These are phyloP conservation scores for Musca domestica DNA, from an alignment of 1,140 invertebrate species.

Conservation along the genomic window DNA sequence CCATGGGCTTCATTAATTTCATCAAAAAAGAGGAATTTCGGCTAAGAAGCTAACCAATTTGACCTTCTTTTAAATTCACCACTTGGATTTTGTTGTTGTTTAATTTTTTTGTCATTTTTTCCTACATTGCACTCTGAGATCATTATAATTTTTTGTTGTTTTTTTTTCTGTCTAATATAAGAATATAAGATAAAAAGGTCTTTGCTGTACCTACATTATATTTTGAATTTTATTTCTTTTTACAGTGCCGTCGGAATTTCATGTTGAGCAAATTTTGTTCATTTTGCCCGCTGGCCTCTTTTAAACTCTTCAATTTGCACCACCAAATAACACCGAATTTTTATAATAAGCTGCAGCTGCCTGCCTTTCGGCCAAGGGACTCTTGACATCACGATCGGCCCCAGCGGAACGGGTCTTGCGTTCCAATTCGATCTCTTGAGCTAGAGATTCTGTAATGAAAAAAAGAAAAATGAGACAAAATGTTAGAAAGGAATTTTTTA, in stretches of 20 bases:
- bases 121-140: constrained; percentile 52
- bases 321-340: constrained; percentile 80
- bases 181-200: too few species aligned
- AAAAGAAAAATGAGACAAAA: constrained; percentile 27
- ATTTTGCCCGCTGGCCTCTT: not conserved
- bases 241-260: too few species aligned
- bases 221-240: not conserved
- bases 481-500: not conserved
- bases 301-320: constrained; percentile 67
- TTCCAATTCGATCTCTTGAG: constrained; percentile 81
- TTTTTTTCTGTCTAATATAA: constrained; percentile 2
- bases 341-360: constrained; percentile 73
- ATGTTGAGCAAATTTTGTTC: not conserved
- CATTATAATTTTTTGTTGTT: constrained; percentile 28
- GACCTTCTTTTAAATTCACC: not conserved
- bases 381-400: constrained; percentile 78
- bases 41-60: too few species aligned
- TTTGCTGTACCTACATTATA: not conserved
- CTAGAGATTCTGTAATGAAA: constrained; percentile 70
- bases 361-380: constrained; percentile 73
- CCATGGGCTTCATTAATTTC: too few species aligned
- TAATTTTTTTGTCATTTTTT: not conserved
- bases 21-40: too few species aligned
- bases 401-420: constrained; percentile 76
- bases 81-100: not conserved